A percentile compares a stretch with the other conserved stretches of the same genome.
Evolutionary conservation across 2,888 invertebrate species (phyloP).

Genomic region (Eulithis prunata): DNA sequence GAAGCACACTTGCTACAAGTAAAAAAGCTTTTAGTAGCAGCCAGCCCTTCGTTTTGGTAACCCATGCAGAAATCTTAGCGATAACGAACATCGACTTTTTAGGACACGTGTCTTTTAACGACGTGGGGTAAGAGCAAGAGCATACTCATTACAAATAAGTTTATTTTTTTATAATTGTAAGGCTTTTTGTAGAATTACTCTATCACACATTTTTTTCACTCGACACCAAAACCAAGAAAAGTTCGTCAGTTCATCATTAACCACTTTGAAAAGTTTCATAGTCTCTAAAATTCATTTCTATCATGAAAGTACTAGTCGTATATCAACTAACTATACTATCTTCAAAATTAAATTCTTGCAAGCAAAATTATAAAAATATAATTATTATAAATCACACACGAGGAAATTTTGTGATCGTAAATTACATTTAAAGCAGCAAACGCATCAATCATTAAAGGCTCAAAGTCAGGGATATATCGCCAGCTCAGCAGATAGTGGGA

Average conservation of each 20-base stretch:
- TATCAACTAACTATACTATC: no score
- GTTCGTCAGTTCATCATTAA: no score
- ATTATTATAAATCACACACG: not conserved
- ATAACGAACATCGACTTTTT: constrained; percentile 26
- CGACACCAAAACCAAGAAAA: no score
- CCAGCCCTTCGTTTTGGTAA: constrained; percentile 10
- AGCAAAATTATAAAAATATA: not conserved
- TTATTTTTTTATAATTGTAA: no score
- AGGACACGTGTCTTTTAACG: constrained; percentile 35
- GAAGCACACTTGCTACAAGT: not conserved
- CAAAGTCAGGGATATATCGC: constrained; percentile 56
- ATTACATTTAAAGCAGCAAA: constrained; percentile 56
- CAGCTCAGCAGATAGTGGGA: constrained; percentile 38
- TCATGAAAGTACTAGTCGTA: no score
- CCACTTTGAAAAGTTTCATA: no score
- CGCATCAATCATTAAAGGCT: constrained; percentile 71
- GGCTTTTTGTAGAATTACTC: no score
- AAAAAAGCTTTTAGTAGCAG: not conserved
- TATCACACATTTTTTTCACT: no score
- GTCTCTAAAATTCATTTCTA: no score
- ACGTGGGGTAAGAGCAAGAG: constrained; percentile 21
- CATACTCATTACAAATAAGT: not conserved
- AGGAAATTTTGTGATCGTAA: constrained; percentile 41
- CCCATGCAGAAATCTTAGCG: constrained; percentile 26
- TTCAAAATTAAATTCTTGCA: no score